Evolutionary conservation across 2,888 invertebrate species (phyloP), one percentile per base, ranked within the genome.

Genomic region (Drosophila greeni): DNA sequence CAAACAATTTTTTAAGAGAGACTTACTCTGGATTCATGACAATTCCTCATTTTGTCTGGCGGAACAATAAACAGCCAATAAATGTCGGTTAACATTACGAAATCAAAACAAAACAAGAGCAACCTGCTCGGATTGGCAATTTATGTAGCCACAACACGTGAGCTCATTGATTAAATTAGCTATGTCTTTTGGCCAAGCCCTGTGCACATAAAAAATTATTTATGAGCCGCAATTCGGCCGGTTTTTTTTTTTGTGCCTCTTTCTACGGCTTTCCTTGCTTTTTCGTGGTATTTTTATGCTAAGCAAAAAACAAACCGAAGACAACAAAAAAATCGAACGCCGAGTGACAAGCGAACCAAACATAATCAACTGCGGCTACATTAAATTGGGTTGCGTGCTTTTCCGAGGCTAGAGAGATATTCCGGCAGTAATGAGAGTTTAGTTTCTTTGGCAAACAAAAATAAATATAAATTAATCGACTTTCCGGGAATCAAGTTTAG

Each of bases 131-230:
- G 37, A 69, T 69, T 70, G 42, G 39, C 55, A 68, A 70, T 79
- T 79, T 84, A 84, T 79, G 79, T 72, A 78, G 76, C 66, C 74
- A 69, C 68, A 82, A 65, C 84, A 80, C 82, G 84, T 80, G 79
- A 80, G 70, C 73, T 66, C 82, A 80, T 82, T 84, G 84, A 80
- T 84, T 80, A 84, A 84, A 84, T 80, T 80, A 84, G 43, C 51
- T 48, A 18, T 16, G 48, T 70, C 66, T 72, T 76, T 70, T 67
- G 69, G 78, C 78, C 84, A 53, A 65, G 70, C 61, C 49, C 67
- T 70, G 49, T 36, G 75, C 70, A 81, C 70, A 83, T 65, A 81
- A 75, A 65, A 83, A 70, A 74, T 62, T 79, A 84, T 79, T 79
- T 82, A 79, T 79, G 82, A 78, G 79, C 62, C 24, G 36, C 69